These are phyloP conservation scores for Leptobrachium leishanense DNA, from an alignment of 2,113 vertebrate species.

Conservation along the genomic window DNA sequence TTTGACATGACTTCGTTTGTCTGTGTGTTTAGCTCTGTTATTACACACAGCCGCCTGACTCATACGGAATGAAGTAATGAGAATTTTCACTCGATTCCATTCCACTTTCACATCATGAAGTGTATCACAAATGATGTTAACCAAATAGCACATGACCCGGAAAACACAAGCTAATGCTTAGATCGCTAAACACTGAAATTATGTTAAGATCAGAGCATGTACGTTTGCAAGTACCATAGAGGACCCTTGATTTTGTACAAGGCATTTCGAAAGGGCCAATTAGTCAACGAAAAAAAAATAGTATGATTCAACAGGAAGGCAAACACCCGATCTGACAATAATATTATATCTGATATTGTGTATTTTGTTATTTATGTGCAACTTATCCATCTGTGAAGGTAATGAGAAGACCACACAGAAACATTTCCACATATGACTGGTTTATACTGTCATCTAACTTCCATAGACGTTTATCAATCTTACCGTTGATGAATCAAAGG, in stretches of 20 bases:
- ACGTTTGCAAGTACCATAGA: no score
- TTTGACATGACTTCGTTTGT: conserved; percentile 31
- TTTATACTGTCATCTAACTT: no score
- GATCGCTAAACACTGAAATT: neutral
- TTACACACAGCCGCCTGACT: conserved; percentile 15
- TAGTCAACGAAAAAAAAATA: neutral
- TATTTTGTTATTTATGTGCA: no score
- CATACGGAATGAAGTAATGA: conserved; percentile 21
- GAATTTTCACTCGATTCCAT: conserved; percentile 7
- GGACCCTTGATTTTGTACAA: neutral
- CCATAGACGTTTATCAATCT: no score
- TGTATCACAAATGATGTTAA: conserved; percentile 18
- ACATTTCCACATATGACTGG: no score
- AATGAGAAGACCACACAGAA: no score
- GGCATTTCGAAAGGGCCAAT: neutral
- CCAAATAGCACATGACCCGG: neutral
- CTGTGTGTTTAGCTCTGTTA: conserved; percentile 20
- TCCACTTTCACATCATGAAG: conserved; percentile 15
- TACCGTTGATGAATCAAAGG: no score
- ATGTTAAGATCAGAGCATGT: neutral
- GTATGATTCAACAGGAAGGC: no score
- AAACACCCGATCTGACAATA: no score
- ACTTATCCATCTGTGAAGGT: no score
- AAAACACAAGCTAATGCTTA: conserved; percentile 13
- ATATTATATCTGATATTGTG: no score